These are phyloP conservation scores for Mechanitis messenoides DNA, from an alignment of 2,888 invertebrate species.

Conservation along the genomic window DNA sequence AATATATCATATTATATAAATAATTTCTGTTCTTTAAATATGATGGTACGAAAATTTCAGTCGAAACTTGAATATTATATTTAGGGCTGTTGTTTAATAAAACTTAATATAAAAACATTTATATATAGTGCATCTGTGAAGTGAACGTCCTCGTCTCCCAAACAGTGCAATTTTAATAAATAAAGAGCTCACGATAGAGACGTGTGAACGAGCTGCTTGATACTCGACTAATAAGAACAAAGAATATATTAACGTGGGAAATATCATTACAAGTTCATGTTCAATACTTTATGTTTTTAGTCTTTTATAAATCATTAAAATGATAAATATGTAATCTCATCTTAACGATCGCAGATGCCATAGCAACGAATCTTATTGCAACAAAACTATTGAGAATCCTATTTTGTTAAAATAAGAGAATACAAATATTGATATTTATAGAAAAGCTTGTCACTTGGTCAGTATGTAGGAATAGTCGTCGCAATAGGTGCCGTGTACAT, in stretches of 20 bases:
- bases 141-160: too few species aligned
- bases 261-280: slow-evolving; percentile 9
- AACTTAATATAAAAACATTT: too few species aligned
- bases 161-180: neutral
- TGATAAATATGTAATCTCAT: neutral
- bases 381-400: neutral
- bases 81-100: too few species aligned
- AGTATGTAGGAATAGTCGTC: too few species aligned
- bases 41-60: too few species aligned
- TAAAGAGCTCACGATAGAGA: slow-evolving; percentile 21
- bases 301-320: slow-evolving; percentile 2
- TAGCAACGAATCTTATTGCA: neutral
- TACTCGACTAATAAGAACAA: slow-evolving; percentile 26
- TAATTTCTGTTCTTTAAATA: too few species aligned
- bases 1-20: too few species aligned
- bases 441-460: too few species aligned
- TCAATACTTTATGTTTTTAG: slow-evolving; percentile 17
- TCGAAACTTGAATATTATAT: too few species aligned
- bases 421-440: too few species aligned
- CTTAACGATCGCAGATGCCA: neutral
- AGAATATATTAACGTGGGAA: slow-evolving; percentile 37
- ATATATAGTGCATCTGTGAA: too few species aligned
- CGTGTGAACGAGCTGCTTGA: slow-evolving; percentile 36
- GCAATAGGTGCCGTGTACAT: too few species aligned
- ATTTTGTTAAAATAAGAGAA: neutral